phyloP scores from a whole-genome alignment of 1,140 invertebrate genomes.

The Lordiphosa clarofinis region DNA sequence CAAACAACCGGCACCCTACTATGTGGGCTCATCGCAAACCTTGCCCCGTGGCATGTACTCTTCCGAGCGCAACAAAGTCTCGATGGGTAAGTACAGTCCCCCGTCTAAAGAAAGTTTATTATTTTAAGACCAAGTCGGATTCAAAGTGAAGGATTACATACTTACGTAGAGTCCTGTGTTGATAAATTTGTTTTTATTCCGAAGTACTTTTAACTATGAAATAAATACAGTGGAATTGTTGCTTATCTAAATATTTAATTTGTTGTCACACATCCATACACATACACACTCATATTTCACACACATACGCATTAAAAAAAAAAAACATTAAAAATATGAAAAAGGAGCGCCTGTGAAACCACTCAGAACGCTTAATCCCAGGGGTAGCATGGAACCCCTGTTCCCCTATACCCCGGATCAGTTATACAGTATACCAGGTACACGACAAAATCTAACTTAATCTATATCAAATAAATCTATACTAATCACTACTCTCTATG shows the following conservation, averaged over 20 bases:
- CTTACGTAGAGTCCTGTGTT: too few relatives aligned
- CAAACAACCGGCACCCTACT: conserved; percentile 81
- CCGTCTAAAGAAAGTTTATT: neutral
- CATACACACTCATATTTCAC: conserved; percentile 14
- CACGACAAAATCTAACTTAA: conserved; percentile 39
- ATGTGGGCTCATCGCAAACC: conserved; percentile 81
- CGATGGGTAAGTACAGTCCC: conserved; percentile 63
- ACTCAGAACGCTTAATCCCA: conserved; percentile 82
- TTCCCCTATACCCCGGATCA: conserved; percentile 82
- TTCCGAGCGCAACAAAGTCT: conserved; percentile 74
- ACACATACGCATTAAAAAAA: conserved; percentile 15
- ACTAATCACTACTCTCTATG: conserved; percentile 1
- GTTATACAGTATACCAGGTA: conserved; percentile 83
- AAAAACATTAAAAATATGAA: conserved; percentile 9
- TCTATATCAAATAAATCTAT: conserved; percentile 26
- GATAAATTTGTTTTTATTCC: neutral
- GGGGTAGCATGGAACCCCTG: conserved; percentile 80
- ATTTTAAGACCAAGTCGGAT: neutral
- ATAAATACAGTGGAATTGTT: conserved; percentile 2
- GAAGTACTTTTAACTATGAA: neutral
- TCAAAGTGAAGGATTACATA: too few relatives aligned
- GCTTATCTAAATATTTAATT: conserved; percentile 26
- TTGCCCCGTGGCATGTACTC: conserved; percentile 80
- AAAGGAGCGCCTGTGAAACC: conserved; percentile 84
- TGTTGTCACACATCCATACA: conserved; percentile 2